A percentile compares a stretch with the other conserved stretches of the same genome.
Evolutionary conservation across 2,888 invertebrate genomes (phyloP).

Genomic region (Cancer borealis): DNA sequence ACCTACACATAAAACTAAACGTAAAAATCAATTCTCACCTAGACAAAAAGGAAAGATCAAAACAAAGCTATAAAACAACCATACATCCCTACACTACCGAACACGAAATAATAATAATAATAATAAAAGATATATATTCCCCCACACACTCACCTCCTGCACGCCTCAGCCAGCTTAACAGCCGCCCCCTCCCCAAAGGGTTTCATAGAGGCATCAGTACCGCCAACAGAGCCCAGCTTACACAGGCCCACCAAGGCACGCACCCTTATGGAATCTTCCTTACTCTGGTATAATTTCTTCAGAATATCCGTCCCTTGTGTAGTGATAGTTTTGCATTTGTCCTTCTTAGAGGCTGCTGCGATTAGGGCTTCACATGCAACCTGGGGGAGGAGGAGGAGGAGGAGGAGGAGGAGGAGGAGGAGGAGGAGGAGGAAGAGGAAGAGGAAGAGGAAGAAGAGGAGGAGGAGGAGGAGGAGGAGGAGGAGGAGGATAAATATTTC

Average conservation of each 20-base stretch:
- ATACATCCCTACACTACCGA: not conserved
- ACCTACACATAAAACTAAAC: no score
- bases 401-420: not conserved
- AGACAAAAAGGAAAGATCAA: no score
- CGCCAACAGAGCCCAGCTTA: slow-evolving; percentile 96
- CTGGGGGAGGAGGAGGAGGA: slow-evolving; percentile 80
- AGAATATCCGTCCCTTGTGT: slow-evolving; percentile 94
- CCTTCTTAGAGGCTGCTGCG: slow-evolving; percentile 97
- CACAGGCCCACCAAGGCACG: slow-evolving; percentile 95
- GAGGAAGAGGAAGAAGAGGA: not conserved
- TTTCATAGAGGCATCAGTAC: slow-evolving; percentile 94
- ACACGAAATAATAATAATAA: no score
- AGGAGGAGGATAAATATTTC: not conserved
- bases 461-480: not conserved
- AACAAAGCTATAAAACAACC: not conserved
- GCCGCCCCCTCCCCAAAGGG: slow-evolving; percentile 98
- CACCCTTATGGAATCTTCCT: slow-evolving; percentile 93
- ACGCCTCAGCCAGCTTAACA: slow-evolving; percentile 94
- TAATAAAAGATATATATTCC: not conserved
- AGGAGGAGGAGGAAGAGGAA: not conserved
- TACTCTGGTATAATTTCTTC: slow-evolving; percentile 94
- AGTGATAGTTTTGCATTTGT: slow-evolving; percentile 94
- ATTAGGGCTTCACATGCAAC: slow-evolving; percentile 98
- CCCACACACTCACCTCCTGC: slow-evolving; percentile 84
- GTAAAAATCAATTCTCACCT: no score